Evolutionary conservation across 1,140 invertebrate species (phyloP), one percentile per base, ranked within the genome.

Genomic region (Pectinophora gossypiella): DNA sequence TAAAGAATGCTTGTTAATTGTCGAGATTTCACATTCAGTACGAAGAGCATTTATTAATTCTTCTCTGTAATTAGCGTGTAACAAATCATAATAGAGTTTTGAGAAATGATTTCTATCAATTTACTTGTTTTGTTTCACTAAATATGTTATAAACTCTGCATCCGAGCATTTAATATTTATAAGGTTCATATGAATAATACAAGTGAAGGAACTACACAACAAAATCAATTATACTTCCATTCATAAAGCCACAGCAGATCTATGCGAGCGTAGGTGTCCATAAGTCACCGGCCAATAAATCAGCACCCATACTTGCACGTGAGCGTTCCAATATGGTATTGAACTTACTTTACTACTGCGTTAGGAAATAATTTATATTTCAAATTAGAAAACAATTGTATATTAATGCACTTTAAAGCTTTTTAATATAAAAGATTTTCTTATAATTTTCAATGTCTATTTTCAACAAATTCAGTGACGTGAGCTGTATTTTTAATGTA

Each of bases 151-250:
- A n/a, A n/a, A n/a, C n/a, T n/a, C n/a, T n/a, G n/a, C 42, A 44
- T 19, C 13, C 19, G 18, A 44, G 42, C 19, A 7, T 15, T 40
- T 16, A 58, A 61, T 67, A 64, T 67, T 59, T 59, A 64, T 64
- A 61, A 64, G 46, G 43, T 16, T 35, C 27, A 48, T 51, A 63
- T 66, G 66, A 69, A 70, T 66, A 64, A 71, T 62, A 61, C 57
- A 54, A 64, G 64, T 63, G 69, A 72, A 71, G 67, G 65, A 71
- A 71, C 68, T 61, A 47, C 52, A 57, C 54, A 61, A 66, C 61
- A 57, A 65, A 71, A 66, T 67, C 64, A 69, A 69, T 65, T 72
- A 75, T 69, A 50, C 53, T 63, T 62, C 66, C 68, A 72, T 75
- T 74, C 72, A 74, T 74, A 72, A 63, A 68, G 56, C 57, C 43